phyloP scores from a whole-genome alignment of 2,888 invertebrate species.

The Cremastinae sp. region DNA sequence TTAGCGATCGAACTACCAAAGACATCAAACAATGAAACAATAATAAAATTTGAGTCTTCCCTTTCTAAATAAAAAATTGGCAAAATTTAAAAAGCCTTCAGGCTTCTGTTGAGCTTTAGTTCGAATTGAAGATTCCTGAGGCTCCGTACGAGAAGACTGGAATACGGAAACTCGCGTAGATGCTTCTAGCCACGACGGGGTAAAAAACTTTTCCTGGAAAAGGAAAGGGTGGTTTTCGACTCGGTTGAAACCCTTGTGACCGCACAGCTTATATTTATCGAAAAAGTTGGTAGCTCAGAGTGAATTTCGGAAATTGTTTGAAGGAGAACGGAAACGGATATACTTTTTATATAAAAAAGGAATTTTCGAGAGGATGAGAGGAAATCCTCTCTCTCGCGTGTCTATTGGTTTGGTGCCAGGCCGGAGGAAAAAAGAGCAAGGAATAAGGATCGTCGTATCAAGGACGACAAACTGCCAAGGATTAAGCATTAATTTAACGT shows the following conservation, averaged over 20 bases:
- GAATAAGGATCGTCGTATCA: neutral
- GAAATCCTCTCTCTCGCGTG: neutral
- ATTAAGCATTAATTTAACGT: conserved; percentile 32
- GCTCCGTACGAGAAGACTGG: conserved; percentile 16
- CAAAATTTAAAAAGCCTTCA: too few relatives aligned
- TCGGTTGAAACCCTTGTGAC: conserved; percentile 41
- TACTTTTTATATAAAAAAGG: neutral
- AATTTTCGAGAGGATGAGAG: neutral
- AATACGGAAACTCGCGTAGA: conserved; percentile 22
- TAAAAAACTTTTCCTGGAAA: conserved; percentile 36
- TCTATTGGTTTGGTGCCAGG: conserved; percentile 12
- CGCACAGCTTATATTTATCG: conserved; percentile 56
- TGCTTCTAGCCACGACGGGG: neutral
- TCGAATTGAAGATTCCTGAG: conserved; percentile 1
- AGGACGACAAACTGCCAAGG: conserved; percentile 1
- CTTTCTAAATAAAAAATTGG: too few relatives aligned
- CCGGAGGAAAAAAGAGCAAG: neutral
- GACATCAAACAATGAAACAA: too few relatives aligned
- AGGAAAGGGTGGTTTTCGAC: conserved; percentile 39
- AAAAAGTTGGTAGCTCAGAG: conserved; percentile 49
- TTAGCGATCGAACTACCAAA: too few relatives aligned
- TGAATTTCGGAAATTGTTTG: conserved; percentile 47
- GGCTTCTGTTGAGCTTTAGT: neutral
- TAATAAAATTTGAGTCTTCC: too few relatives aligned
- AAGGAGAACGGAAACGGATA: neutral